Evolutionary conservation across 2,113 vertebrate species (phyloP), one percentile per base, ranked within the genome.

Genomic region (Hypanus sabinus): DNA sequence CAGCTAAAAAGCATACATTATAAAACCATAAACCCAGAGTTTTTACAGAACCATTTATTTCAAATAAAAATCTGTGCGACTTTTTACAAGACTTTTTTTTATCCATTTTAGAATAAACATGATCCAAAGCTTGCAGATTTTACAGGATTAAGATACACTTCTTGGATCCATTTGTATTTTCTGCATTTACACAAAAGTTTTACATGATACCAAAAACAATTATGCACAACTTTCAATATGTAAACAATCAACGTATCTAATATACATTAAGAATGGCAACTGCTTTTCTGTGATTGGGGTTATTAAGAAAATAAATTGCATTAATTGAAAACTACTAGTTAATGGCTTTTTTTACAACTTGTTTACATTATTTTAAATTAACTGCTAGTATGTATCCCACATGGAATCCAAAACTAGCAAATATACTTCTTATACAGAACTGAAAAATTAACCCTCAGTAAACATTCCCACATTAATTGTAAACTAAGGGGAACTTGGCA

Each of bases 21-120:
- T 27, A 73, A n/a, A 73, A 30, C 38, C 38, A 75, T 46, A 93
- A 93, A 27, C 70, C 18, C 73, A 4, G 38, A 30, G 20, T 73
- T 92, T 46, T 93, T 93, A 93, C 36, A 93, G 91, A 73, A 93
- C 91, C 91, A 93, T 93, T 93, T 93, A 93, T 93, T 93, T 73
- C 91, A 93, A 93, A 93, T 93, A 93, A 93, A 93, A 93, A 93
- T 93, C 24, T 87, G 83, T 20, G 38, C 73, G 70, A 93, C 68
- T 93, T 93, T 93, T 93, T 93, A 93, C 91, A 93, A 73, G 91
- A 93, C 68, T 93, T 73, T 92, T 7, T 92, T 71, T 93, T 92
- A 46, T 46, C 46, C 68, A 73, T 93, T 93, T 93, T 93, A 93
- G 68, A 93, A 93, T 73, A 93, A 93, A 93, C 91, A 93, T 73